A percentile compares a stretch with the other conserved stretches of the same genome.
phyloP scores from a whole-genome alignment of 2,888 invertebrate genomes.

The Drosophila mimetica region DNA sequence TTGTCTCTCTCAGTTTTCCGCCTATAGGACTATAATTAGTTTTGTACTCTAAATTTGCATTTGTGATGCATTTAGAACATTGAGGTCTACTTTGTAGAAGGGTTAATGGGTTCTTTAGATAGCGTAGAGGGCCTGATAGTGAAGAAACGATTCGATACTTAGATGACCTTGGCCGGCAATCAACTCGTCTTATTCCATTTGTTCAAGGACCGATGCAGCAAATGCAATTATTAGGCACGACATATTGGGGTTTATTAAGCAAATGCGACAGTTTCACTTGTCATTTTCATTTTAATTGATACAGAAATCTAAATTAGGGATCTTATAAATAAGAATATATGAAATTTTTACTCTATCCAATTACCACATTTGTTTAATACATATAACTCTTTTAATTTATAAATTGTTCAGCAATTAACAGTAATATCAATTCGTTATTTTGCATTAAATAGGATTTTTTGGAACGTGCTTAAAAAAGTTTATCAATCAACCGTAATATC shows the following conservation, averaged over 20 bases:
- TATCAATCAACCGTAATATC: not conserved
- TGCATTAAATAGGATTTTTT: no score
- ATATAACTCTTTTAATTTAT: no score
- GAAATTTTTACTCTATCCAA: not conserved
- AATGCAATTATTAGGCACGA: constrained; percentile 9
- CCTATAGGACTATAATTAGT: constrained; percentile 32
- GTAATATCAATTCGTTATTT: not conserved
- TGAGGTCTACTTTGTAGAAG: constrained; percentile 2
- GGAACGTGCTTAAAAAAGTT: not conserved
- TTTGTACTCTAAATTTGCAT: constrained; percentile 23
- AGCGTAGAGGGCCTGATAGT: constrained; percentile 8
- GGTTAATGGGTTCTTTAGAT: not conserved
- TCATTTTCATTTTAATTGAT: constrained; percentile 2
- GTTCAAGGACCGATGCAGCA: constrained; percentile 8
- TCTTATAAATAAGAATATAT: not conserved
- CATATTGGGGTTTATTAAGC: constrained; percentile 13
- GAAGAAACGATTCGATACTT: not conserved
- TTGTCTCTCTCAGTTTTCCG: constrained; percentile 23
- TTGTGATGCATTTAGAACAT: constrained; percentile 10
- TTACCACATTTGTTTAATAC: no score
- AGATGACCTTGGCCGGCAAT: constrained; percentile 12
- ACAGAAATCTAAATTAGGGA: not conserved
- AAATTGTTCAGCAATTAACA: no score
- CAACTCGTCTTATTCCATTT: not conserved
- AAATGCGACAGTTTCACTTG: constrained; percentile 11